Conservation (phyloP, 2,797 vertebrate species). For the Denticeps clupeoides region DNA sequence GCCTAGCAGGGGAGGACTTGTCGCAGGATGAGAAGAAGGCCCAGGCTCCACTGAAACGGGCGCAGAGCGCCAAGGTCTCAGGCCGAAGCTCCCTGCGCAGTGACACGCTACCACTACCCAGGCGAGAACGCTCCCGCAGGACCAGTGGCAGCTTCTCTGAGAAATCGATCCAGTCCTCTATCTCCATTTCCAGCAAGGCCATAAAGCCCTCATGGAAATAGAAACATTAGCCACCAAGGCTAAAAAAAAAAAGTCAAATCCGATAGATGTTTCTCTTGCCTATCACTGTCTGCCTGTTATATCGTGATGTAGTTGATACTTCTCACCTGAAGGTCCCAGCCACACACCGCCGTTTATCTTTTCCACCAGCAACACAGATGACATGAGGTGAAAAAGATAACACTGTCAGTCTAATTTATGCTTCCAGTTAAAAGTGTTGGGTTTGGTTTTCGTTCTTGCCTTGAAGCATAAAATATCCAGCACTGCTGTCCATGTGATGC, state of each 20-base stretch:
- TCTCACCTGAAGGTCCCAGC: conserved; percentile 11
- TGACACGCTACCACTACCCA: conserved; percentile 43
- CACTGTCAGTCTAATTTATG: no score
- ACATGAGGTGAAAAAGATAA: no score
- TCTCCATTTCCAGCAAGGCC: conserved; percentile 51
- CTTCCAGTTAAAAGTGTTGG: no score
- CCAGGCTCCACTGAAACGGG: conserved; percentile 56
- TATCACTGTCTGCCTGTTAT: neutral
- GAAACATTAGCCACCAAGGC: conserved; percentile 19
- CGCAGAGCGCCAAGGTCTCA: conserved; percentile 62
- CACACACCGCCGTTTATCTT: neutral
- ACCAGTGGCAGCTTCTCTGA: conserved; percentile 62
- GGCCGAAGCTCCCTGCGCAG: conserved; percentile 49
- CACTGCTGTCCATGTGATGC: no score
- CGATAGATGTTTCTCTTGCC: neutral
- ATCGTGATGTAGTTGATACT: no score
- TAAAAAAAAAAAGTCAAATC: neutral
- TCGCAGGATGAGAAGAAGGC: conserved; percentile 50
- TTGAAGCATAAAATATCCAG: no score
- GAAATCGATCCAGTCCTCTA: conserved; percentile 58
- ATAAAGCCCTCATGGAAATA: conserved; percentile 74
- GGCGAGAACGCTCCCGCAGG: conserved; percentile 37
- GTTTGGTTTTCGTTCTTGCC: no score
- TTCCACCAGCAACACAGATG: neutral
- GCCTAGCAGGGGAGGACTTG: conserved; percentile 38